Evolutionary conservation across 2,797 vertebrate genomes (phyloP).

Genomic region (Trematomus bernacchii): DNA sequence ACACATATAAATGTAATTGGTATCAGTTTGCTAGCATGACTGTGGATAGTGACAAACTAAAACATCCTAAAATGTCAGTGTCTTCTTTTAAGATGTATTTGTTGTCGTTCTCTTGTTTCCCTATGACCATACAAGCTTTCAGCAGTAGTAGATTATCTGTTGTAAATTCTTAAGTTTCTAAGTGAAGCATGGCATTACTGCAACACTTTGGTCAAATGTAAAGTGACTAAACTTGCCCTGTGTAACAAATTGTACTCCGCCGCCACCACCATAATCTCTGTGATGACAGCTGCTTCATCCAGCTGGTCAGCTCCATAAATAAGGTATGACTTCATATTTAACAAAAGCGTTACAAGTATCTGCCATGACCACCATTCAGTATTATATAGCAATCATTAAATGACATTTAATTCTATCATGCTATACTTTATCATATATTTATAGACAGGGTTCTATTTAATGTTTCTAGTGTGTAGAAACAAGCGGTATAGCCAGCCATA

Average conservation of each 20-base stretch:
- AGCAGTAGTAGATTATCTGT: no score
- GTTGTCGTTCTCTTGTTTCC: background rate
- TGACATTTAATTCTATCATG: background rate
- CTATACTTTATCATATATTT: background rate
- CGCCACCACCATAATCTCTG: conserved; percentile 5
- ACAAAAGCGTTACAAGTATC: conserved; percentile 26
- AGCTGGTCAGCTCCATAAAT: conserved; percentile 46
- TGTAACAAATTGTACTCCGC: conserved; percentile 42
- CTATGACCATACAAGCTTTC: background rate
- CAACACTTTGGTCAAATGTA: background rate
- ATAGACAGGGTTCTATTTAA: background rate
- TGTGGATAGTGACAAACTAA: background rate
- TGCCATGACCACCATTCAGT: conserved; percentile 22
- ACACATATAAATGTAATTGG: background rate
- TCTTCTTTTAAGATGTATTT: background rate
- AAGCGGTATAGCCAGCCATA: background rate
- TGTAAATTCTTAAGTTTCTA: no score
- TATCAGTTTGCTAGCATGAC: background rate
- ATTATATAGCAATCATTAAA: background rate
- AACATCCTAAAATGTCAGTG: background rate
- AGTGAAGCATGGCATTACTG: background rate
- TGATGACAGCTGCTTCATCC: conserved; percentile 62
- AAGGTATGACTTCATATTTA: conserved; percentile 63
- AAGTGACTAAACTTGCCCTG: conserved; percentile 11
- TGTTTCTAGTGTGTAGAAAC: background rate